Evolutionary conservation across 2,113 vertebrate species (phyloP), one percentile per base, ranked within the genome.

Genomic region (Climacteris rufus): DNA sequence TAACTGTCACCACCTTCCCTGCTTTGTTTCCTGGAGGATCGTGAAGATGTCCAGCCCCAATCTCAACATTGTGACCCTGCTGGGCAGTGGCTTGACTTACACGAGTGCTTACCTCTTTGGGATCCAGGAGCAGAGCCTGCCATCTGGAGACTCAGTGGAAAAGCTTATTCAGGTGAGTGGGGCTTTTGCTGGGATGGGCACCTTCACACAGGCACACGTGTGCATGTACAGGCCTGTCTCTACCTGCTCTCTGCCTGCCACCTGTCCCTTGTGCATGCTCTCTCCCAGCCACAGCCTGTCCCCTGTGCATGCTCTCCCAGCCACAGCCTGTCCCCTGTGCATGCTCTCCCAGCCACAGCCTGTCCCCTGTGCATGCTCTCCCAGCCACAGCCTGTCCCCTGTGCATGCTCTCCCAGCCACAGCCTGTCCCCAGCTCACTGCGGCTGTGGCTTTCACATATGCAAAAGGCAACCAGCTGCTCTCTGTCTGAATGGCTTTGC

Each of bases 41-140:
- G 99, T 99, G 97, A 99, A 99, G 98, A 99, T 99, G 99, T 99
- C 99, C 96, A 99, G 99, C 92, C 99, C 99, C 90, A 99, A 99
- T 93, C 98, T 99, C 96, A 99, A 99, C 52, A 85, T 99, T 24
- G 98, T 99, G 94, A 99, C 98, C 68, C 97, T 99, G 83, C 93
- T 98, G 87, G 99, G 99, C 94, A 99, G 99, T 56, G 96, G 98
- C 91, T 97, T 99, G 94, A 98, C 98, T 63, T 99, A 99, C 90
- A 95, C 96, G 78, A 99, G 99, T 3, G 99, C 98, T 54, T 99
- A 99, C 97, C 98, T 99, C 72, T 99, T 99, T 92, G 98, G 98
- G 59, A 49, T 98, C 42, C 98, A 98, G 44, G 98, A 98, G 78
- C 96, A 70, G 87, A 87, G 97, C 93, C 91, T 96, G 80, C 84